Evolutionary conservation across 1,140 invertebrate species (phyloP).

Genomic region (Ptiloglossa arizonensis): DNA sequence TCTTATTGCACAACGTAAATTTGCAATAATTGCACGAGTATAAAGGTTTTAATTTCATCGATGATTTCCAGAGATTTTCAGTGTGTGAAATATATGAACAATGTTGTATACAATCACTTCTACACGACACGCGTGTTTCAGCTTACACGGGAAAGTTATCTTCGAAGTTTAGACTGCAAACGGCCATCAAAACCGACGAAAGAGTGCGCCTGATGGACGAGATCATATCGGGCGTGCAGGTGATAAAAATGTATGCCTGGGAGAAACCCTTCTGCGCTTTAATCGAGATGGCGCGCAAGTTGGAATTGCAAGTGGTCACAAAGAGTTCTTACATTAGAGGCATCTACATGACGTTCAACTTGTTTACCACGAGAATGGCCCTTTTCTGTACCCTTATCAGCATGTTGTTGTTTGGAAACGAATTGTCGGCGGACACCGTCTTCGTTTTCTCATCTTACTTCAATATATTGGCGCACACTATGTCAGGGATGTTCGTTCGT

Average conservation of each 20-base stretch:
- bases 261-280: slow-evolving; percentile 87
- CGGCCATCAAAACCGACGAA: slow-evolving; percentile 88
- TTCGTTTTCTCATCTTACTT: slow-evolving; percentile 87
- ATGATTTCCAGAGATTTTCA: no score
- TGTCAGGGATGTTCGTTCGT: slow-evolving; percentile 88
- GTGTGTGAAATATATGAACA: no score
- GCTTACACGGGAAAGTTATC: slow-evolving; percentile 87
- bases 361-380: slow-evolving; percentile 87
- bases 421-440: slow-evolving; percentile 83
- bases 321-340: slow-evolving; percentile 87
- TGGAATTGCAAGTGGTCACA: slow-evolving; percentile 84
- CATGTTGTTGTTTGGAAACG: slow-evolving; percentile 82
- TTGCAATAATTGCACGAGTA: no score
- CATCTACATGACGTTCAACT: slow-evolving; percentile 87
- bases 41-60: no score
- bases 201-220: slow-evolving; percentile 90
- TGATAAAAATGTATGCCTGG: slow-evolving; percentile 93
- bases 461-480: slow-evolving; percentile 85
- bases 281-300: slow-evolving; percentile 83
- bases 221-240: slow-evolving; percentile 87
- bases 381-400: slow-evolving; percentile 85
- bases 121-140: slow-evolving; percentile 64
- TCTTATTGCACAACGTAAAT: no score
- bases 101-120: background rate
- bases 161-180: slow-evolving; percentile 84